Conservation (phyloP, 2,113 vertebrate species). For the Salvelinus fontinalis region DNA sequence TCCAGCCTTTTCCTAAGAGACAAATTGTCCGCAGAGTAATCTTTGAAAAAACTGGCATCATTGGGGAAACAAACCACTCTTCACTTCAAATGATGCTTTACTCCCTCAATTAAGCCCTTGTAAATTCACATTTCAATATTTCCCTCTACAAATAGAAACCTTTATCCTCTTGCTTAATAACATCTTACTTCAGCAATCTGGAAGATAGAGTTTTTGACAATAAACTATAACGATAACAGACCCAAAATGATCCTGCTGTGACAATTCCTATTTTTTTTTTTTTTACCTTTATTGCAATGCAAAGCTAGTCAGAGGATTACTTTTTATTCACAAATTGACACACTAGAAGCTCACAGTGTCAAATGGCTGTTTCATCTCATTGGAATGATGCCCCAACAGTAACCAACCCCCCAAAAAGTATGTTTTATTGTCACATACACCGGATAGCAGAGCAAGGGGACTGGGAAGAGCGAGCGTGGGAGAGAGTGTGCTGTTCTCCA, state of each 20-base stretch:
- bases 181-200: neutral
- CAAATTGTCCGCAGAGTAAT: slow-evolving; percentile 21
- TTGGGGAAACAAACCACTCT: too few species aligned
- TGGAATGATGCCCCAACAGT: slow-evolving; percentile 3
- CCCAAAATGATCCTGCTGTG: slow-evolving; percentile 6
- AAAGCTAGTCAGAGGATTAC: neutral
- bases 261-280: neutral
- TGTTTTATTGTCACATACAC: neutral
- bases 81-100: too few species aligned
- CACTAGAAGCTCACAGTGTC: neutral
- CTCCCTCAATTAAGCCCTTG: too few species aligned
- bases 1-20: slow-evolving; percentile 18
- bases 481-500: neutral
- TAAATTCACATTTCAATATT: too few species aligned
- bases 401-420: slow-evolving; percentile 16
- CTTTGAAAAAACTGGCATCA: slow-evolving; percentile 29
- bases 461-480: neutral
- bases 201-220: neutral
- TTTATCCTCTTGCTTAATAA: neutral
- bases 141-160: too few species aligned
- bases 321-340: slow-evolving; percentile 15
- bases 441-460: neutral
- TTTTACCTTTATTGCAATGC: neutral
- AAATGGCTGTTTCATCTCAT: slow-evolving; percentile 15
- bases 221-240: slow-evolving; percentile 6